These are phyloP conservation scores for Leucoptera coffeella DNA, from an alignment of 2,888 invertebrate genomes.

Conservation along the genomic window DNA sequence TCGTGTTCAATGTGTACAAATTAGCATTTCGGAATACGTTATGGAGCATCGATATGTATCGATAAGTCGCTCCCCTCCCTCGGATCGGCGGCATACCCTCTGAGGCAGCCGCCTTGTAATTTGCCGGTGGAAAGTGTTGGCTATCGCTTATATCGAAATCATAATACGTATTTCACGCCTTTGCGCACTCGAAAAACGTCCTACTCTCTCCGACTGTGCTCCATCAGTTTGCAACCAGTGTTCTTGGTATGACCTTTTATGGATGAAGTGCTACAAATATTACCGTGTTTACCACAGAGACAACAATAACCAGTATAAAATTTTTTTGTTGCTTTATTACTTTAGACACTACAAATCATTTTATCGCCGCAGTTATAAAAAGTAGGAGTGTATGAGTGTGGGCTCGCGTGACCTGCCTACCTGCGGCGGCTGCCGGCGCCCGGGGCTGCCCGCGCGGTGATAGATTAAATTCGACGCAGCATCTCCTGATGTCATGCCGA, in stretches of 20 bases:
- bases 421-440: constrained; percentile 26
- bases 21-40: too few relatives aligned
- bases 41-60: too few relatives aligned
- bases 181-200: constrained; percentile 11
- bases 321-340: too few relatives aligned
- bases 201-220: constrained; percentile 3
- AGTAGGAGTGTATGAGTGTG: too few relatives aligned
- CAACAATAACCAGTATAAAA: too few relatives aligned
- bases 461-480: constrained; percentile 51
- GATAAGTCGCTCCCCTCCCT: constrained; percentile 18
- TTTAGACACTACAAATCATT: too few relatives aligned
- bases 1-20: too few relatives aligned
- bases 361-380: too few relatives aligned
- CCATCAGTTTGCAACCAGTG: constrained; percentile 3
- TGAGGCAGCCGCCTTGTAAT: constrained; percentile 50
- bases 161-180: constrained; percentile 55
- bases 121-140: constrained; percentile 50
- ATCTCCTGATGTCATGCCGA: constrained; percentile 50
- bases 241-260: too few relatives aligned
- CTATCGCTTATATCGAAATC: constrained; percentile 52
- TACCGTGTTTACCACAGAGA: too few relatives aligned
- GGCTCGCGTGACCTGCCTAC: too few relatives aligned
- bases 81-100: constrained; percentile 12
- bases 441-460: constrained; percentile 28
- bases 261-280: too few relatives aligned